A percentile compares a stretch with the other conserved stretches of the same genome.
Evolutionary conservation across 2,113 vertebrate species (phyloP).

Genomic region (Chaenogobius annularis): DNA sequence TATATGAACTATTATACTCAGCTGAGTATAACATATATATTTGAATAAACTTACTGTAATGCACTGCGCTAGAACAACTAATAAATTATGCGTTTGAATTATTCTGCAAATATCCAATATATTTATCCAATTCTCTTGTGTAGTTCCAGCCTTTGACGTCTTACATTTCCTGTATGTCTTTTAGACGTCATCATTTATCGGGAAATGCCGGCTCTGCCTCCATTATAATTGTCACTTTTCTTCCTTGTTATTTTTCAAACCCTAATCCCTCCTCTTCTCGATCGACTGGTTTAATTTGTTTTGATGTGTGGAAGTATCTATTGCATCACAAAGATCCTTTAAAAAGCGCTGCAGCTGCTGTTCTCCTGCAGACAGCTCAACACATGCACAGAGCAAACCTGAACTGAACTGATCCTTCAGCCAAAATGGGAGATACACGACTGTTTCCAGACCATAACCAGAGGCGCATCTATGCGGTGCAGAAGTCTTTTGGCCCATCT

Average conservation of each 20-base stretch:
- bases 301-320: slow-evolving; percentile 12
- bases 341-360: background rate
- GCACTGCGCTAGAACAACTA: too few species aligned
- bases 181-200: too few species aligned
- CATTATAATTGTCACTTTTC: background rate
- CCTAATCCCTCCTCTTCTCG: background rate
- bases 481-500: slow-evolving; percentile 79
- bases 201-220: background rate
- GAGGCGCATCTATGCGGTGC: slow-evolving; percentile 68
- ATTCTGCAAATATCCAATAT: too few species aligned
- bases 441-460: slow-evolving; percentile 36
- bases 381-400: background rate
- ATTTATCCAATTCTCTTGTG: too few species aligned
- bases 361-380: background rate
- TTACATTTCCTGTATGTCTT: too few species aligned
- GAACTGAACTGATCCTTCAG: background rate
- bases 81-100: too few species aligned
- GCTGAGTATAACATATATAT: too few species aligned
- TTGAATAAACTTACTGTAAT: too few species aligned
- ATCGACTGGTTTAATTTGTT: background rate
- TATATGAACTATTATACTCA: too few species aligned
- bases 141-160: too few species aligned
- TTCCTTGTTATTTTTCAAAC: background rate
- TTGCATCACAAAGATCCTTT: background rate
- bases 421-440: slow-evolving; percentile 75